These are phyloP conservation scores for Coturnix japonica DNA, from an alignment of 2,113 vertebrate species.

Conservation along the genomic window DNA sequence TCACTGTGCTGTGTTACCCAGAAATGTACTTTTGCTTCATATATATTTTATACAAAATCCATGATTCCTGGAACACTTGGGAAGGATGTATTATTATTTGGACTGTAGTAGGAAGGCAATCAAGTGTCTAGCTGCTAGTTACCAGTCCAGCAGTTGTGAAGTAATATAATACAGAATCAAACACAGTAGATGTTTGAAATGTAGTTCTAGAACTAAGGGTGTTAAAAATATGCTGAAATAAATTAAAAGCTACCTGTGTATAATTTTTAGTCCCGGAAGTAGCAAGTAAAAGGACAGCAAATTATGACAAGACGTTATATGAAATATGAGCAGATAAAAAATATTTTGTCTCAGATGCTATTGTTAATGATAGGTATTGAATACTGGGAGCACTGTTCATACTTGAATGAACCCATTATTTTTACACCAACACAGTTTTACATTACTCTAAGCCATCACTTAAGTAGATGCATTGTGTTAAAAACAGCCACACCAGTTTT, in stretches of 20 bases:
- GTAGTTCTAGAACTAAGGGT: not conserved
- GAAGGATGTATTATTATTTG: not conserved
- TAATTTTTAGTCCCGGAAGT: not conserved
- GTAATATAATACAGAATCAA: rapidly evolving
- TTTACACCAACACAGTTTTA: not conserved
- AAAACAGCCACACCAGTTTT: not conserved
- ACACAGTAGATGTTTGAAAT: not conserved
- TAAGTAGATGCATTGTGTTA: not conserved
- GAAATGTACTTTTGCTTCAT: not conserved
- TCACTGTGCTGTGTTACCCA: not conserved
- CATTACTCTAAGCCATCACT: not conserved
- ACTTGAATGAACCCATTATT: not conserved
- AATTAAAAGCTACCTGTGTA: not conserved
- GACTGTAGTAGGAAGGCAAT: not conserved
- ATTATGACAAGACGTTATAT: not conserved
- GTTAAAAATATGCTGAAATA: not conserved
- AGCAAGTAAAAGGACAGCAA: not conserved
- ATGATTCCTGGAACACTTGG: not conserved
- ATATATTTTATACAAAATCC: not conserved
- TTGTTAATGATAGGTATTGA: not conserved
- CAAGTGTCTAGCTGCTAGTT: not conserved
- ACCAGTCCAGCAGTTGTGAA: not conserved
- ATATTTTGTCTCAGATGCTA: not conserved
- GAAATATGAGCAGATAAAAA: not conserved
- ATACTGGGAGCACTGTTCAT: not conserved